Evolutionary conservation across 1,140 invertebrate species (phyloP).

Genomic region (Bombus waltoni): DNA sequence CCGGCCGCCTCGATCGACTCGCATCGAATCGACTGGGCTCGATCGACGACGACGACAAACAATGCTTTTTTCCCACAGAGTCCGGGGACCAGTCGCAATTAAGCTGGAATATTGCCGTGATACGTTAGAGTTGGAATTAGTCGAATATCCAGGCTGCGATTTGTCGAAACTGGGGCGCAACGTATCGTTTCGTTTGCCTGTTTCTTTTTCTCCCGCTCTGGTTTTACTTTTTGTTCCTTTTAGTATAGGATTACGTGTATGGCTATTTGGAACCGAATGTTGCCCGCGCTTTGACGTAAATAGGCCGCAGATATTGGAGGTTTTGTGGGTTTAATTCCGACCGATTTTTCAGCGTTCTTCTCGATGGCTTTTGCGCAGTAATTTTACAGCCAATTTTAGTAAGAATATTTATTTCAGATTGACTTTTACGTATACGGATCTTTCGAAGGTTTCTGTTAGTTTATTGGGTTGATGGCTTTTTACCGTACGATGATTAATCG

Average conservation of each 20-base stretch:
- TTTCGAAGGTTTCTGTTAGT: too few species aligned
- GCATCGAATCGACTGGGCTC: background rate
- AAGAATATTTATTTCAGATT: too few species aligned
- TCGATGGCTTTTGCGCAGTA: background rate
- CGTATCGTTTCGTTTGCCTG: background rate
- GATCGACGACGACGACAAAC: constrained; percentile 42
- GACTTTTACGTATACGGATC: too few species aligned
- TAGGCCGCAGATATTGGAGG: background rate
- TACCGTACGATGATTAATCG: too few species aligned
- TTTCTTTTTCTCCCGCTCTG: background rate
- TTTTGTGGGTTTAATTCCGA: background rate
- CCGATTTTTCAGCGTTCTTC: background rate
- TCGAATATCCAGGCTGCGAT: constrained; percentile 36
- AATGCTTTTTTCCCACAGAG: constrained; percentile 12
- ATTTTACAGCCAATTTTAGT: too few species aligned
- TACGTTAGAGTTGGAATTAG: constrained; percentile 31
- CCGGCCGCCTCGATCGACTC: background rate
- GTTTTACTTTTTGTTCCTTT: background rate
- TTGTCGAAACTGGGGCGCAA: constrained; percentile 17
- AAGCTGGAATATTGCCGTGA: constrained; percentile 49
- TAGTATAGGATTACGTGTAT: background rate
- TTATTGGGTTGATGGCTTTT: too few species aligned
- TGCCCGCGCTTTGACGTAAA: constrained; percentile 4
- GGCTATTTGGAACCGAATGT: background rate
- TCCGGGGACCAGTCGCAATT: constrained; percentile 20